These are phyloP conservation scores for Corapipo altera DNA, from an alignment of 2,113 vertebrate species.

Conservation along the genomic window DNA sequence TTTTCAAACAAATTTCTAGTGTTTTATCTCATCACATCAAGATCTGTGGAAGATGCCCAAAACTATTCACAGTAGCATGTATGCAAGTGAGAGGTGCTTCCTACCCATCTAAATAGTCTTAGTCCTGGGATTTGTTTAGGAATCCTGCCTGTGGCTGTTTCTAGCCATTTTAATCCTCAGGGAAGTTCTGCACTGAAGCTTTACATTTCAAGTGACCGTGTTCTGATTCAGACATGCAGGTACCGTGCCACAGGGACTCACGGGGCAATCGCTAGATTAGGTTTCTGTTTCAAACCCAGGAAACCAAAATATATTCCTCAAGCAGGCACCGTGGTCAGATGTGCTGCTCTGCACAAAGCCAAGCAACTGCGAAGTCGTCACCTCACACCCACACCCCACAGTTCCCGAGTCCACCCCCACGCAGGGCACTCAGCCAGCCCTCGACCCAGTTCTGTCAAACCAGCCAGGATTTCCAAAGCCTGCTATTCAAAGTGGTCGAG, in stretches of 20 bases:
- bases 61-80: not conserved
- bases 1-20: not conserved
- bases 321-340: not conserved
- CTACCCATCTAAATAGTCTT: not conserved
- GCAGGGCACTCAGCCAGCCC: not conserved
- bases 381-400: not conserved
- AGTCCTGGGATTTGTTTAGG: not conserved
- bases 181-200: not conserved
- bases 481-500: not conserved
- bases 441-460: not conserved
- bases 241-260: not conserved
- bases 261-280: accelerated
- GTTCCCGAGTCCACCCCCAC: not conserved
- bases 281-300: not conserved
- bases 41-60: not conserved
- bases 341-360: not conserved
- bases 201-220: not conserved
- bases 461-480: not conserved
- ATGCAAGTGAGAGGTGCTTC: not conserved
- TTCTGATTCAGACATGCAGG: not conserved
- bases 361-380: accelerated
- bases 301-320: not conserved
- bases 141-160: not conserved
- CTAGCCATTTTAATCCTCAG: not conserved
- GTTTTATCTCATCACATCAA: not conserved